Base-by-base conservation (phyloP, 2,888 invertebrate genomes). In the Bursaphelenchus okinawaensis region DNA sequence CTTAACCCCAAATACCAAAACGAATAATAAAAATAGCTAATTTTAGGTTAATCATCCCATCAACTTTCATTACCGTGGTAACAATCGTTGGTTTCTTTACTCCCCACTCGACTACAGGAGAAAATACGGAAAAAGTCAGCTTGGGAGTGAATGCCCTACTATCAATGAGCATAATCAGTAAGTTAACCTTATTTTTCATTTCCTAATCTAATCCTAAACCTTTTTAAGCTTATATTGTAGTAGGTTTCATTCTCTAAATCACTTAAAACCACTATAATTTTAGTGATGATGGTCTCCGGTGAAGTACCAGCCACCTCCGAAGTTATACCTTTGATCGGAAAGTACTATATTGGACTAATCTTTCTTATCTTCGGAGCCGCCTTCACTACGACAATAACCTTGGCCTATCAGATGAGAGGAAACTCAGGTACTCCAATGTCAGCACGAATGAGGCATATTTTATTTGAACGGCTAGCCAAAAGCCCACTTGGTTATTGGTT, bases 41-140 rank as follows among this genome's bases (percentile, higher is more conserved):
- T 67, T 73, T 50, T 57, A 79, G 78, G 64, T 63, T 80, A 68
- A 79, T 80, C 19, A 79, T 80, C 62, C 80, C 80, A 0, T 77
- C 76, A 7, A 77, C 77, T 9, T 78, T 78, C 60, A 80, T 80
- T 55, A 79, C 79, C 0, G 75, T 80, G 1, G 80, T 80, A 55
- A 80, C 80, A 3, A 79, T 80, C 57, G 78, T 80, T 55, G 80
- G 80, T 23, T 80, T 80, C 67, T 80, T 80, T 70, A 79, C 80
- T 0, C 80, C 80, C 4, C 78, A 80, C 61, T 79, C 79, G 4
- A 77, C 79, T 0, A 80, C 80, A 0, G 80, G 80, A 26, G 80
- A 80, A 55, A 80, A 80, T 65, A 80, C 80, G 9, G 80, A 80
- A 55, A 80, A 80, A 66, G 79, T 78, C 7, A 75, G 75, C 7